Evolutionary conservation across 1,140 invertebrate species (phyloP).

Genomic region (Pogonomyrmex californicus): DNA sequence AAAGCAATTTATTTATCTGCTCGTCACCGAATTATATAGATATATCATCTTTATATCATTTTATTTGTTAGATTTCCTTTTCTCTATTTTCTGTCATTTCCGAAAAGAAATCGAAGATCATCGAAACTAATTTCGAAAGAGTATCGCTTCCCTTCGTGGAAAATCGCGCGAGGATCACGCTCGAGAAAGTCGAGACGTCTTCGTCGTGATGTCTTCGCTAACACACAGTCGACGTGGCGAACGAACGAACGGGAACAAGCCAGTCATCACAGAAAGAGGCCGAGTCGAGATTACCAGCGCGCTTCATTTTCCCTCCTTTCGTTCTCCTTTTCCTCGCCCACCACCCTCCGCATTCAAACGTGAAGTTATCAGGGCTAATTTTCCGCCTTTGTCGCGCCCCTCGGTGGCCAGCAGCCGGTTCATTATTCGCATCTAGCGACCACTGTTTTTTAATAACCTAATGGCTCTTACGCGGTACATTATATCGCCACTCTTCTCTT

Average conservation of each 20-base stretch:
- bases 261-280: slow-evolving; percentile 48
- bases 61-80: background rate
- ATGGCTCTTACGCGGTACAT: slow-evolving; percentile 84
- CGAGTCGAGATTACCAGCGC: slow-evolving; percentile 59
- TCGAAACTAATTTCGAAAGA: slow-evolving; percentile 48
- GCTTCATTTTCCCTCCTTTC: slow-evolving; percentile 56
- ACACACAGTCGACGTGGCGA: slow-evolving; percentile 16
- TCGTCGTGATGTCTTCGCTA: slow-evolving; percentile 36
- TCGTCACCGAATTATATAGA: background rate
- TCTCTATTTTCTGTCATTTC: background rate
- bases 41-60: background rate
- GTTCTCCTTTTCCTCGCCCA: slow-evolving; percentile 8
- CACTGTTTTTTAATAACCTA: slow-evolving; percentile 86
- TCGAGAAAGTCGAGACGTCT: slow-evolving; percentile 52
- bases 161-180: slow-evolving; percentile 41
- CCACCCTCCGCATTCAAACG: slow-evolving; percentile 77
- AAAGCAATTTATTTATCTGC: background rate
- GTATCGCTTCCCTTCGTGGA: slow-evolving; percentile 35
- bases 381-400: slow-evolving; percentile 81
- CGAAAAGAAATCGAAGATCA: slow-evolving; percentile 52
- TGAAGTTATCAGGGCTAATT: slow-evolving; percentile 83
- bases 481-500: slow-evolving; percentile 68
- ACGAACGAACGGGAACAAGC: slow-evolving; percentile 30
- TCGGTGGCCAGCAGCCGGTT: slow-evolving; percentile 71
- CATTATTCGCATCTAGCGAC: slow-evolving; percentile 79